Evolutionary conservation across 2,113 vertebrate species (phyloP), one percentile per base, ranked within the genome.

Genomic region (Scopus umbretta): DNA sequence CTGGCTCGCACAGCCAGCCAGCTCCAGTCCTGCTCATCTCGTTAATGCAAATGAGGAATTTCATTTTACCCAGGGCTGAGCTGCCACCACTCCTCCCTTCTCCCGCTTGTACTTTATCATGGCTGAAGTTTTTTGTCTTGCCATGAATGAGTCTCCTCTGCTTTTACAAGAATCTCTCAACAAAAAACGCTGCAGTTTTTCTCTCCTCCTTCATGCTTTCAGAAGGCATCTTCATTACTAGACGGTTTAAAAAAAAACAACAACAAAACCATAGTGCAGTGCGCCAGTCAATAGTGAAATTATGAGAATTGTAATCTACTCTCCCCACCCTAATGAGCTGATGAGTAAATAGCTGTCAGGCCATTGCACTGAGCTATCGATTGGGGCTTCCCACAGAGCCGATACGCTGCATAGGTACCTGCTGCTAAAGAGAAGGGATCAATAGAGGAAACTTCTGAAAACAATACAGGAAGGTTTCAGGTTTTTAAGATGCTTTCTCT

Each of bases 301-400:
- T 78, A 92, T 92, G 84, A 92, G 92, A 86, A 83, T 76, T n/a
- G 59, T 75, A 95, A 95, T 95, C 93, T 84, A 94, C 94, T 96
- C 96, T 83, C 71, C 82, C 67, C 86, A 86, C 82, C 56, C 91
- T 97, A 90, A 97, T 67, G 94, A 97, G 92, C 81, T 88, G 89
- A 71, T 62, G 86, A 96, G 95, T 95, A 96, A 97, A 95, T 94
- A 95, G 80, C 84, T 86, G 96, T 71, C 96, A 94, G 89, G 65
- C 53, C 59, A 50, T 13, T 29, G 91, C 65, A 83, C 85, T 62
- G 45, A 93, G 74, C 63, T 91, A 95, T 94, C n/a, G 93, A 95
- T 72, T 29, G 55, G 36, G 59, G 90, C 74, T 94, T 80, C 90
- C 80, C 71, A 72, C 66, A 30, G 92, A 67, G 78, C 90, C 40